Base-by-base conservation (phyloP, 2,888 invertebrate genomes). In the Proisotoma minuta region DNA sequence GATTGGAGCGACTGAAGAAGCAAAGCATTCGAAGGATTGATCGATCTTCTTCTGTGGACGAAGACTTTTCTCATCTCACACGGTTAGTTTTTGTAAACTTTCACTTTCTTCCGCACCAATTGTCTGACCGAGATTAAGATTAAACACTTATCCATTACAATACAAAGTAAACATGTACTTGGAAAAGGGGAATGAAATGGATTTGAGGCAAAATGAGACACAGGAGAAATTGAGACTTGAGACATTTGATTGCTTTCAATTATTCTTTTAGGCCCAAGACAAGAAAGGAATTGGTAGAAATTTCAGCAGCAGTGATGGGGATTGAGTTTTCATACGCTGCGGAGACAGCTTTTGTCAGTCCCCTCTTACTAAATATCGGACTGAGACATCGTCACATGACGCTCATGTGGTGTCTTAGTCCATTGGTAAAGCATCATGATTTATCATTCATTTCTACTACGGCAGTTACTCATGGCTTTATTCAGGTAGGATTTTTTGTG, bases 301-400 rank as follows among this genome's bases (percentile, higher is more conserved):
- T 96, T 69, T 95, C 94, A 22, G 89, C 94, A 0, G 94, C 94
- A 0, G 95, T 97, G 0, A 95, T 94, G 89, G 96, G 97, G 1
- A 95, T 69, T 1, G 96, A 97, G 78, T 93, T 97, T 79, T 94
- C 96, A 0, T 97, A 97, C 76, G 94, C 97, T 0, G 96, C 95
- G 0, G 96, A 97, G 80, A 97, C 96, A 0, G 96, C 96, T 0
- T 34, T 34, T 34, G 96, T 96, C 0, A 95, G 93, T 0, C 96
- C 97, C 1, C 94, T 93, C 0, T 81, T 97, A 15, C 83, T 96
- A 2, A 91, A 93, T 80, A 91, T 96, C 69, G 92, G 96, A 3
- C 90, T 96, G 1, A 87, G 90, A 61, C 93, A 95, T 77, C 85
- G 89, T 70, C 89, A 91, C 76, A 96, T 96, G 94, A 95, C 95